phyloP scores from a whole-genome alignment of 2,113 vertebrate species.

The Myodes glareolus region DNA sequence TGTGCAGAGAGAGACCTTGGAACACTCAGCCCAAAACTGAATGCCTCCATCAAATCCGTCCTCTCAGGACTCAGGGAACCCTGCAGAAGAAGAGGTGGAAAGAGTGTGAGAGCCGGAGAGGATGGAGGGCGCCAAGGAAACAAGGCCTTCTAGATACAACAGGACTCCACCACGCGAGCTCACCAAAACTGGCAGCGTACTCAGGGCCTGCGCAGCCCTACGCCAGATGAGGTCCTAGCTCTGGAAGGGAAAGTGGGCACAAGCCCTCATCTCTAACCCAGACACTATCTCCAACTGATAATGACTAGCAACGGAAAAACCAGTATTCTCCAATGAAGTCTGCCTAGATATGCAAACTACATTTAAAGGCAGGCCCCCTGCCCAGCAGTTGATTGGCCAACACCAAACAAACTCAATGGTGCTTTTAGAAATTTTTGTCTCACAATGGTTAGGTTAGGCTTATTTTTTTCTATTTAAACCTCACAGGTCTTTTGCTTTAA shows the following conservation, averaged over 20 bases:
- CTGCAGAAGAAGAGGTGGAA: background rate
- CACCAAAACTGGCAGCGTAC: background rate
- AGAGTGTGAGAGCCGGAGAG: background rate
- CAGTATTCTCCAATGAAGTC: background rate
- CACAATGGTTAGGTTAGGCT: background rate
- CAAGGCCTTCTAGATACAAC: background rate
- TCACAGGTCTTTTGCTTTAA: background rate
- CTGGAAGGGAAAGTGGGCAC: background rate
- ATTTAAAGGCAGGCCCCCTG: background rate
- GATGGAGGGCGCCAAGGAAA: background rate
- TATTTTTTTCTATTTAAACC: background rate
- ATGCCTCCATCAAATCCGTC: background rate
- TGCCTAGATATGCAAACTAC: background rate
- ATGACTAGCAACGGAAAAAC: background rate
- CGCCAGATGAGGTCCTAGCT: background rate
- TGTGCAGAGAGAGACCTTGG: background rate
- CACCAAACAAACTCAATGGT: background rate
- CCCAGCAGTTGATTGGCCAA: background rate
- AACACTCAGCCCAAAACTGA: background rate
- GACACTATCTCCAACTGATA: background rate
- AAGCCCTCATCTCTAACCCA: background rate
- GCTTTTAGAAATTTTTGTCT: background rate
- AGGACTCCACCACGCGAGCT: fast-evolving
- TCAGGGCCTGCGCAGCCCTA: background rate
- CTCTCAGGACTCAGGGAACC: background rate